Evolutionary conservation across 2,888 invertebrate genomes (phyloP).

Genomic region (Sceliomorpha sp.): DNA sequence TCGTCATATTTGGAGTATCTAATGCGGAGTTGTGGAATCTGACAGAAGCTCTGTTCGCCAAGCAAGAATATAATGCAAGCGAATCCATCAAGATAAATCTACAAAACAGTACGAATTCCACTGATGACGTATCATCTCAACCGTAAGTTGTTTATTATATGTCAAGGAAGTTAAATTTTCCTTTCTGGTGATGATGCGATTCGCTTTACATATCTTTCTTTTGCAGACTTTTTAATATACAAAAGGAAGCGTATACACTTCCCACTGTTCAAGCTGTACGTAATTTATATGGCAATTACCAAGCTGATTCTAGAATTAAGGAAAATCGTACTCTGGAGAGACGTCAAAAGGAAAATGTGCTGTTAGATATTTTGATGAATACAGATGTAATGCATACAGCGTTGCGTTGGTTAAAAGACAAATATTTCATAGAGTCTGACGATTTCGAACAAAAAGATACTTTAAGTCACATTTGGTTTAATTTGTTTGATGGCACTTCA

Average conservation of each 20-base stretch:
- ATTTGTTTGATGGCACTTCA: constrained; percentile 88
- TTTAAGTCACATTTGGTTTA: constrained; percentile 88
- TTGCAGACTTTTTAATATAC: constrained; percentile 66
- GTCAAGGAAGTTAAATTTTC: too few relatives aligned
- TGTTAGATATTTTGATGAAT: constrained; percentile 68
- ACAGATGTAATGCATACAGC: constrained; percentile 68
- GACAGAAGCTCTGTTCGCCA: constrained; percentile 69
- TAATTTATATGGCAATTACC: constrained; percentile 65
- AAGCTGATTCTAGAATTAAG: constrained; percentile 63
- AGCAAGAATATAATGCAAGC: constrained; percentile 60
- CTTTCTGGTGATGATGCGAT: too few relatives aligned
- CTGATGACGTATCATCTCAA: constrained; percentile 63
- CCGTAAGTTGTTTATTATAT: constrained; percentile 60
- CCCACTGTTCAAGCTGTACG: constrained; percentile 66
- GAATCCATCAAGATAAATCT: constrained; percentile 66
- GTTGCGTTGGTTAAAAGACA: constrained; percentile 67
- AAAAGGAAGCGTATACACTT: constrained; percentile 59
- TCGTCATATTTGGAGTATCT: constrained; percentile 51
- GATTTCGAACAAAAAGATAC: constrained; percentile 84
- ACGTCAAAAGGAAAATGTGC: constrained; percentile 63
- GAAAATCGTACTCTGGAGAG: constrained; percentile 62
- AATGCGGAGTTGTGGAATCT: constrained; percentile 68
- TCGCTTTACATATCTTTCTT: too few relatives aligned
- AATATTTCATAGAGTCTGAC: constrained; percentile 67
- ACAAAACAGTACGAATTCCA: constrained; percentile 58